phyloP scores from a whole-genome alignment of 2,797 vertebrate genomes.

The Glossophaga mutica region DNA sequence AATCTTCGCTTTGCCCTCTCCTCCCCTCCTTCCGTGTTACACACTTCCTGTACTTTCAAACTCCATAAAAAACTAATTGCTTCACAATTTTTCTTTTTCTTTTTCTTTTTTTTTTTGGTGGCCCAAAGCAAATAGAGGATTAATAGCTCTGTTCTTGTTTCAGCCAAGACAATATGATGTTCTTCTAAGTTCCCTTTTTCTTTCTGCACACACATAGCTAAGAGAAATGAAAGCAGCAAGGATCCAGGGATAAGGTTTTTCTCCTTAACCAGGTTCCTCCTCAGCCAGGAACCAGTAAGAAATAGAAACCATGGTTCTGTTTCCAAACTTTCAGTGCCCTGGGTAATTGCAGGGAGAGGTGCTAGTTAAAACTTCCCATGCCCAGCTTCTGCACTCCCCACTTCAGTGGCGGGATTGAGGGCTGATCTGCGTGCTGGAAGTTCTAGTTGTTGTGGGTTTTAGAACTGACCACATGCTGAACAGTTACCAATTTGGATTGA shows the following conservation, averaged over 20 bases:
- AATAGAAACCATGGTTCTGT: neutral
- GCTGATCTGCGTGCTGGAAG: neutral
- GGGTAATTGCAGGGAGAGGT: neutral
- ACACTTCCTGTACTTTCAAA: neutral
- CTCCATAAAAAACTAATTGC: neutral
- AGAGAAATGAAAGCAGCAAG: neutral
- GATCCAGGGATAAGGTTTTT: neutral
- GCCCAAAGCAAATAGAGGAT: neutral
- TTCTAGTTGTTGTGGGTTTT: neutral
- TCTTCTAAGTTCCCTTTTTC: neutral
- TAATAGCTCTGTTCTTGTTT: constrained; percentile 18
- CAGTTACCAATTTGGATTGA: neutral
- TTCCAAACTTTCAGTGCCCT: neutral
- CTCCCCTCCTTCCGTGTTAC: neutral
- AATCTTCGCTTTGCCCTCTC: neutral
- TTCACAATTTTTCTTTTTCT: neutral
- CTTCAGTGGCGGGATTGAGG: neutral
- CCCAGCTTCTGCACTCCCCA: neutral
- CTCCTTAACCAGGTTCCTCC: neutral
- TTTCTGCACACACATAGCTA: neutral
- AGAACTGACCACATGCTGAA: neutral
- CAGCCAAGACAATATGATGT: neutral
- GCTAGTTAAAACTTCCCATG: neutral
- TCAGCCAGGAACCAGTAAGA: neutral
- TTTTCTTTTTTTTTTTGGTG: neutral